Percentiles rank a stretch among this genome's conserved stretches.
Conservation (phyloP, 2,888 invertebrate species). For the Desoria tigrina region DNA sequence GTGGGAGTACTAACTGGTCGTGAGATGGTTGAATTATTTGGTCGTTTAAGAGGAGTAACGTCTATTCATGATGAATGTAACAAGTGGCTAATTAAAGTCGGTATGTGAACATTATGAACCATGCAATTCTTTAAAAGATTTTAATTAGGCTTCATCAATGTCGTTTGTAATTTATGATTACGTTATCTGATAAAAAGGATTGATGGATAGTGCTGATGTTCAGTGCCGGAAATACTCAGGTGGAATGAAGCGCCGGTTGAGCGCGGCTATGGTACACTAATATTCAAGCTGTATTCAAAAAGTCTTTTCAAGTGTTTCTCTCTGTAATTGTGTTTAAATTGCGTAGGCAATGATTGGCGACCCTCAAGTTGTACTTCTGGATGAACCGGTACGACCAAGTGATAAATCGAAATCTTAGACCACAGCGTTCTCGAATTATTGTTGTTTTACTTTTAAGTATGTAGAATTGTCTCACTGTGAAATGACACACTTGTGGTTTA, state of each 20-base stretch:
- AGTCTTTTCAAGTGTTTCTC: too few species aligned
- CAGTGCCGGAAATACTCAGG: constrained; percentile 64
- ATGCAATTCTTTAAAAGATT: neutral
- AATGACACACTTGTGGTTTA: constrained; percentile 11
- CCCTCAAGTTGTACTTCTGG: constrained; percentile 69
- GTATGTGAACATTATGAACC: constrained; percentile 21
- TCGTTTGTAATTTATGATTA: neutral
- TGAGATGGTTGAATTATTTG: constrained; percentile 72
- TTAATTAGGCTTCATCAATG: neutral
- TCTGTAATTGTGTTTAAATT: neutral
- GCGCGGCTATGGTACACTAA: constrained; percentile 63
- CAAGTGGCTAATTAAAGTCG: constrained; percentile 42
- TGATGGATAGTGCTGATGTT: constrained; percentile 34
- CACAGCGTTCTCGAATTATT: too few species aligned
- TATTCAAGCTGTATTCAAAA: neutral
- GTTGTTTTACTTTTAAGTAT: too few species aligned
- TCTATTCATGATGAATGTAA: constrained; percentile 22
- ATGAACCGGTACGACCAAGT: constrained; percentile 64
- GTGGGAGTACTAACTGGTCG: constrained; percentile 74
- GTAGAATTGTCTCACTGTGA: too few species aligned
- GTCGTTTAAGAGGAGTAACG: constrained; percentile 69
- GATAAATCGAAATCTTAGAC: too few species aligned
- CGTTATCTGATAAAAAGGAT: neutral
- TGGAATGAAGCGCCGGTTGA: constrained; percentile 76
- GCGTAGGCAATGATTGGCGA: constrained; percentile 68